Evolutionary conservation across 92 coral and sea anemone species (phyloP).

Genomic region (Porites evermanni): DNA sequence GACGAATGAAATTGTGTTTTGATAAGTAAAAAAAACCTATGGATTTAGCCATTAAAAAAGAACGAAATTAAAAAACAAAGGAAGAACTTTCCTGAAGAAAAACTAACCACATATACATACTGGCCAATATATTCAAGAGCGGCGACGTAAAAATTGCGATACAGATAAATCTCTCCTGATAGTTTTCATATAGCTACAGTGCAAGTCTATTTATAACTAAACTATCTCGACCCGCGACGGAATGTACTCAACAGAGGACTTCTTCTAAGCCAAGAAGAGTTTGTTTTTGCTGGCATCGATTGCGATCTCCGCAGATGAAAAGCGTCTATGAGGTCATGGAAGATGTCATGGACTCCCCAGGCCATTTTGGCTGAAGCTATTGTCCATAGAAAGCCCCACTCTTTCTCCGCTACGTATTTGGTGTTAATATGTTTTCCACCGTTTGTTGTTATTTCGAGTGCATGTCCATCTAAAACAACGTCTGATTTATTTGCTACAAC

Average conservation of each 20-base stretch:
- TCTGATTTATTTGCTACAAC: slow-evolving; percentile 94
- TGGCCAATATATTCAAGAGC: no score
- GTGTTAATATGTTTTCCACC: slow-evolving; percentile 66
- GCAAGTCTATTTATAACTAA: neutral
- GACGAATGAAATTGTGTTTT: no score
- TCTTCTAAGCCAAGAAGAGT: slow-evolving; percentile 70
- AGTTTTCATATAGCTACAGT: no score
- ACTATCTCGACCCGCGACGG: slow-evolving; percentile 28
- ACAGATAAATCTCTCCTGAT: neutral
- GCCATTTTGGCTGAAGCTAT: slow-evolving; percentile 75
- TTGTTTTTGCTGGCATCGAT: slow-evolving; percentile 60
- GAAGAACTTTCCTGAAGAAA: no score
- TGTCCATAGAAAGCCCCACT: slow-evolving; percentile 79
- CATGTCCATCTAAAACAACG: slow-evolving; percentile 68
- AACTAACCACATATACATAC: no score
- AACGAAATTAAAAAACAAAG: no score
- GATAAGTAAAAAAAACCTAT: no score
- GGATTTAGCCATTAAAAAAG: no score
- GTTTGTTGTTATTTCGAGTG: slow-evolving; percentile 63
- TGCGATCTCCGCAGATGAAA: slow-evolving; percentile 53
- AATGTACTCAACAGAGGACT: slow-evolving; percentile 53
- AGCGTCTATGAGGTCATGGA: slow-evolving; percentile 67
- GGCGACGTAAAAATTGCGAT: neutral
- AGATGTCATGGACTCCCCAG: slow-evolving; percentile 76
- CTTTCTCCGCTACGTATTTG: slow-evolving; percentile 65